Evolutionary conservation across 2,888 invertebrate species (phyloP).

Genomic region (Diarsia rubi): DNA sequence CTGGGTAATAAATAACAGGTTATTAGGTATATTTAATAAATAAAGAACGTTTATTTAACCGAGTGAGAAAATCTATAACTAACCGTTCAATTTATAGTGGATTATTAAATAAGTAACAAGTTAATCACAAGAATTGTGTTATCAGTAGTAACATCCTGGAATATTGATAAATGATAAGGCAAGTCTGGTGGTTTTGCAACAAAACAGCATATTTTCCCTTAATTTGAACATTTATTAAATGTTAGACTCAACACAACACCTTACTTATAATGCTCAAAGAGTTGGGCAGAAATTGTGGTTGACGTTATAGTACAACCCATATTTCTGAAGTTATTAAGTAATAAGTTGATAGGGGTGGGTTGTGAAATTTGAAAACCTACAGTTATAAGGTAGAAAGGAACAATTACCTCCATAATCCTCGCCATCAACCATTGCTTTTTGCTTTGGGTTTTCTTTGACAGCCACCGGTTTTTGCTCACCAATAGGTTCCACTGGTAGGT

Average conservation of each 20-base stretch:
- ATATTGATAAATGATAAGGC: neutral
- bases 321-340: neutral
- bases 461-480: constrained; percentile 61
- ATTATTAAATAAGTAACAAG: neutral
- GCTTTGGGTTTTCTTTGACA: constrained; percentile 64
- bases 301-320: neutral
- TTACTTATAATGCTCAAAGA: neutral
- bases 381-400: neutral
- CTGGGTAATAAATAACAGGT: neutral
- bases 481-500: constrained; percentile 39
- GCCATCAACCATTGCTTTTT: constrained; percentile 40
- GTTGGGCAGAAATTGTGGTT: neutral
- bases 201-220: neutral
- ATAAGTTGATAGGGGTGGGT: neutral
- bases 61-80: neutral
- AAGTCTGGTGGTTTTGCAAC: neutral
- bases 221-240: neutral
- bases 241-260: neutral
- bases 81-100: neutral
- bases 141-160: neutral
- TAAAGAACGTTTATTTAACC: neutral
- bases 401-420: constrained; percentile 69
- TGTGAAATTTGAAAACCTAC: neutral
- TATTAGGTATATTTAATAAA: neutral
- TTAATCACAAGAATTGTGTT: neutral